Evolutionary conservation across 2,113 vertebrate species (phyloP).

Genomic region (Ameiurus melas): DNA sequence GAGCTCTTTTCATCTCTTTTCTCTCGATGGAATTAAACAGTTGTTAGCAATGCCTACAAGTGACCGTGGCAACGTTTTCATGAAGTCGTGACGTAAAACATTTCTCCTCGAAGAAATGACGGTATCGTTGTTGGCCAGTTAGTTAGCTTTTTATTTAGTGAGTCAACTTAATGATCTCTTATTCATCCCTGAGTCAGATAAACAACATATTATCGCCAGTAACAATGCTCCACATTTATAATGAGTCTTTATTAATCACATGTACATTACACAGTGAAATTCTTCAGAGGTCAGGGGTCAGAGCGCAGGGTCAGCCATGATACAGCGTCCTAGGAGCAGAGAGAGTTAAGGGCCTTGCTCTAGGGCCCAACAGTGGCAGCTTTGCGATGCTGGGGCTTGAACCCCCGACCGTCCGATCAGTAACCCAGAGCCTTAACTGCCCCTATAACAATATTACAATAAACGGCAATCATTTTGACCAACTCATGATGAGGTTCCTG

Average conservation of each 20-base stretch:
- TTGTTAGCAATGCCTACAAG: not conserved
- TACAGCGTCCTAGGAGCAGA: too few relatives aligned
- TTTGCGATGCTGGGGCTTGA: too few relatives aligned
- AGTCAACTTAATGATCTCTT: not conserved
- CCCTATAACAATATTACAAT: not conserved
- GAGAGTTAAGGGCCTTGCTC: too few relatives aligned
- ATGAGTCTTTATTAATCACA: not conserved
- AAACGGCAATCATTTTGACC: not conserved
- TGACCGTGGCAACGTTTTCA: too few relatives aligned
- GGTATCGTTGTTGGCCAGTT: not conserved
- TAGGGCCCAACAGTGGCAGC: too few relatives aligned
- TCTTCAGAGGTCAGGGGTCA: too few relatives aligned
- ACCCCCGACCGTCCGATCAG: too few relatives aligned
- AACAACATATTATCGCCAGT: not conserved
- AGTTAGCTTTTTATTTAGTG: not conserved
- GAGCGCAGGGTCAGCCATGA: too few relatives aligned
- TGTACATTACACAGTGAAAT: too few relatives aligned
- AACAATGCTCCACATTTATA: not conserved
- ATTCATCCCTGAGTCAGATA: not conserved
- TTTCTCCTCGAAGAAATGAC: not conserved
- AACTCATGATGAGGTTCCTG: not conserved
- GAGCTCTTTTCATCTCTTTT: slow-evolving; percentile 52
- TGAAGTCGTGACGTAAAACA: not conserved
- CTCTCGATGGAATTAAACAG: not conserved
- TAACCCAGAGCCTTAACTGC: too few relatives aligned